Conservation (phyloP, 2,888 invertebrate genomes). For the Sicus ferrugineus region DNA sequence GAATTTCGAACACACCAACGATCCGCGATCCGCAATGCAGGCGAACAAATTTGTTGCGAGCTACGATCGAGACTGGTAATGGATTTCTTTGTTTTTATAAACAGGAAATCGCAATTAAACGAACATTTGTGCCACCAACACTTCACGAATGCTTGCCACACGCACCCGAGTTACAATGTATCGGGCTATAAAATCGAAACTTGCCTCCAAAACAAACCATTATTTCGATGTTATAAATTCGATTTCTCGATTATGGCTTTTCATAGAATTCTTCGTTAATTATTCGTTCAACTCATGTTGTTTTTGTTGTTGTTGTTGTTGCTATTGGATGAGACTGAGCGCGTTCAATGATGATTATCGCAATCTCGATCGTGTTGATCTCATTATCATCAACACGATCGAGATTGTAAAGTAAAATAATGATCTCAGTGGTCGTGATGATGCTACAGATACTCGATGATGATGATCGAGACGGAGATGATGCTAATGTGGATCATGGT, state of each 20-base stretch:
- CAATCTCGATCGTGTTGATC: neutral
- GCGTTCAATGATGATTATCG: neutral
- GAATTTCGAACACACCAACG: too few relatives aligned
- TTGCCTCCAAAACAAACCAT: conserved; percentile 12
- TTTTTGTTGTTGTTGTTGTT: conserved; percentile 3
- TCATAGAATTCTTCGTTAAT: conserved; percentile 21
- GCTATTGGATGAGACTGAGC: neutral
- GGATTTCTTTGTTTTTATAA: conserved; percentile 21
- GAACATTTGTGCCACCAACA: conserved; percentile 26
- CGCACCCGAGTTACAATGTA: conserved; percentile 31
- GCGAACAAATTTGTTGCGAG: too few relatives aligned
- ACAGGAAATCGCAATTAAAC: conserved; percentile 22
- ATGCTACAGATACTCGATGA: too few relatives aligned
- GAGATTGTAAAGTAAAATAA: too few relatives aligned
- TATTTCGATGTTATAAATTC: neutral
- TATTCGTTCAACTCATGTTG: neutral
- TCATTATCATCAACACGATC: too few relatives aligned
- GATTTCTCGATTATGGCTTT: conserved; percentile 20
- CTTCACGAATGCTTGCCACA: conserved; percentile 16
- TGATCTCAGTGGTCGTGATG: too few relatives aligned
- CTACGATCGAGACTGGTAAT: neutral
- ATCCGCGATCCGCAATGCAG: too few relatives aligned
- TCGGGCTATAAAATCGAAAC: conserved; percentile 27
- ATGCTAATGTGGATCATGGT: neutral
- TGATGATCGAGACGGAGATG: too few relatives aligned